Base-by-base conservation (phyloP, 2,797 vertebrate genomes). In the Stomatorhinus walkeri region DNA sequence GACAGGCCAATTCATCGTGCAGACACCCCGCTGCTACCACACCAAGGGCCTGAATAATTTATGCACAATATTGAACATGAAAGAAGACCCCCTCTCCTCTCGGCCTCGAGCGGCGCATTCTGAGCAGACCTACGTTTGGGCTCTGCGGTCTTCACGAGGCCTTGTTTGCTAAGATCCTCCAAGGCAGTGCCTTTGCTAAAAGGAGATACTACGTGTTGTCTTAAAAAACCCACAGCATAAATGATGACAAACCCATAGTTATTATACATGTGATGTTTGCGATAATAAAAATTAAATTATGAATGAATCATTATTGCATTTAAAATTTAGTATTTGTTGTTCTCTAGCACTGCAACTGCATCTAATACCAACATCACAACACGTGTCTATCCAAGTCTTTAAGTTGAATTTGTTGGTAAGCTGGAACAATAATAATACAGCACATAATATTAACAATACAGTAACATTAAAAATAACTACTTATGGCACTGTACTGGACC, bases 21-120 rank as follows among this genome's bases (percentile, higher is more conserved):
- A 93, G 95, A 95, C 94, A 93, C 92, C 95, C 94, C 92, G 92
- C 92, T 89, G 84, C 94, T 91, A 76, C 93, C 95, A 92, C 95
- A 94, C 91, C 83, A 89, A 93, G 93, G 93, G 92, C 93, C 92
- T 96, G 95, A 96, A 96, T 96, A 95, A 96, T 96, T 96, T 95
- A 96, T 96, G 95, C 95, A 95, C 94, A 94, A 95, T 96, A 96
- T 96, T 91, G 94, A 96, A 95, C 95, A 95, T 95, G 95, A 96
- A 96, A 96, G 94, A 96, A 93, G 95, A 95, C 93, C 94, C 94
- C 89, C 87, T 7, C 89, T 85, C 49, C 52, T 72, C 89, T 28
- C 14, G 19, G 19, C 10, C 72, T 52, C 52, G 24, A 87, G 72
- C 79, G 56, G 81, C 14, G 68, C 85, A 72, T 87, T 87, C 87